These are phyloP conservation scores for Dryoscopus gambensis DNA, from an alignment of 2,113 vertebrate species.

Conservation along the genomic window DNA sequence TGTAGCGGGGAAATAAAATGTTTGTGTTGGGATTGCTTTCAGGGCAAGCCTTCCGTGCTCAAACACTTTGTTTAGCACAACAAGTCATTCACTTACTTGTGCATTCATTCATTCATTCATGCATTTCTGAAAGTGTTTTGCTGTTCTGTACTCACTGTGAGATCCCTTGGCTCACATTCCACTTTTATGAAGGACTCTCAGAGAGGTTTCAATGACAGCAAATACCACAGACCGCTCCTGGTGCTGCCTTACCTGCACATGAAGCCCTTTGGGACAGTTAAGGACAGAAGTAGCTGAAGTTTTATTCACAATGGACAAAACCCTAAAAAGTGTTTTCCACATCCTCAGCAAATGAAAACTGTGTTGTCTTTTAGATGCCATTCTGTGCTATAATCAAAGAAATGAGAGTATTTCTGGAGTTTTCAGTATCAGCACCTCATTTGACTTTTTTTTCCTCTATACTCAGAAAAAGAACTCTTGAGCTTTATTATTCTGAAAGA, in stretches of 20 bases:
- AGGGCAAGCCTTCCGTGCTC: background rate
- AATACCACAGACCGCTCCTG: background rate
- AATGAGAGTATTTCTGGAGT: background rate
- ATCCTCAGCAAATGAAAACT: background rate
- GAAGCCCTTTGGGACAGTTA: background rate
- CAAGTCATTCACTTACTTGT: background rate
- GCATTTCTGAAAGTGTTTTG: background rate
- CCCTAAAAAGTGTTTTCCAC: background rate
- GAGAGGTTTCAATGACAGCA: background rate
- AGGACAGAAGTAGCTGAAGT: background rate
- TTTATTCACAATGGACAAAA: background rate
- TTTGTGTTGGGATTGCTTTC: background rate
- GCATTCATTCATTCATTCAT: background rate
- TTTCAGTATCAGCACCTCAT: background rate
- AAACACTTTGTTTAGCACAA: background rate
- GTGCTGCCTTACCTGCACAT: background rate
- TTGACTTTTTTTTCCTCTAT: background rate
- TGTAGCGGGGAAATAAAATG: background rate
- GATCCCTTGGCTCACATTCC: background rate
- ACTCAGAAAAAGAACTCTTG: background rate
- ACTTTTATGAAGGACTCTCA: background rate
- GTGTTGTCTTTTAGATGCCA: background rate
- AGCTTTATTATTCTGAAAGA: background rate
- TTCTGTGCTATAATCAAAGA: background rate
- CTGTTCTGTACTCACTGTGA: background rate